Evolutionary conservation across 2,797 vertebrate species (phyloP).

Genomic region (Nyctalus aviator): DNA sequence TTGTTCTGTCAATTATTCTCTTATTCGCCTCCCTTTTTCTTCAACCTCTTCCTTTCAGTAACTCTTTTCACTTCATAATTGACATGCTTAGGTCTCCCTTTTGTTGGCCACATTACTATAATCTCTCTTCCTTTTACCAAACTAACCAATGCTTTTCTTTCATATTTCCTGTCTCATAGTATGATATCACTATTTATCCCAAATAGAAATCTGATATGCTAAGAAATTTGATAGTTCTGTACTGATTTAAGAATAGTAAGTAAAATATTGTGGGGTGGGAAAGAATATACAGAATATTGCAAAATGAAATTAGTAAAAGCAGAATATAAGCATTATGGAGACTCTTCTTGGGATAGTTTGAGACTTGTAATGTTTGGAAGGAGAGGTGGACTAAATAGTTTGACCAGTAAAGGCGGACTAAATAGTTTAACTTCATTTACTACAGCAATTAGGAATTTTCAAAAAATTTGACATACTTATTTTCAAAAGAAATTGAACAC

Average conservation of each 20-base stretch:
- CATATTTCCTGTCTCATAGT: not conserved
- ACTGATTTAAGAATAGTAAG: not conserved
- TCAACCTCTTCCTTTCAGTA: not conserved
- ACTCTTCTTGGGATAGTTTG: conserved; percentile 22
- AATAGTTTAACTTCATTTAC: not conserved
- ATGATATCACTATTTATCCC: not conserved
- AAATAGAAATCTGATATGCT: not conserved
- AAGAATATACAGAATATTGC: not conserved
- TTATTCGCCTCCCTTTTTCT: not conserved
- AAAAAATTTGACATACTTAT: not conserved
- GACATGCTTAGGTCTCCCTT: not conserved
- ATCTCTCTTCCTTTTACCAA: not conserved
- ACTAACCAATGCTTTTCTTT: not conserved
- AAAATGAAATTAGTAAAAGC: conserved; percentile 29
- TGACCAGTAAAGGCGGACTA: not conserved
- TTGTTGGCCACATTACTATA: not conserved
- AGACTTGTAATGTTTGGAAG: conserved; percentile 9
- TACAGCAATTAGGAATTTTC: not conserved
- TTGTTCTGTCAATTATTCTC: not conserved
- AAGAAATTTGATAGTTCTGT: conserved; percentile 12
- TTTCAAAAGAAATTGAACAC: not conserved
- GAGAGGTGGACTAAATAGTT: not conserved
- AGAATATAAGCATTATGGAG: conserved; percentile 2
- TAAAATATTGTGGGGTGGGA: conserved; percentile 1
- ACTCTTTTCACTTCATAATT: not conserved